Evolutionary conservation across 2,113 vertebrate genomes (phyloP), one percentile per base, ranked within the genome.

Genomic region (Neodontobutis hainanensis): DNA sequence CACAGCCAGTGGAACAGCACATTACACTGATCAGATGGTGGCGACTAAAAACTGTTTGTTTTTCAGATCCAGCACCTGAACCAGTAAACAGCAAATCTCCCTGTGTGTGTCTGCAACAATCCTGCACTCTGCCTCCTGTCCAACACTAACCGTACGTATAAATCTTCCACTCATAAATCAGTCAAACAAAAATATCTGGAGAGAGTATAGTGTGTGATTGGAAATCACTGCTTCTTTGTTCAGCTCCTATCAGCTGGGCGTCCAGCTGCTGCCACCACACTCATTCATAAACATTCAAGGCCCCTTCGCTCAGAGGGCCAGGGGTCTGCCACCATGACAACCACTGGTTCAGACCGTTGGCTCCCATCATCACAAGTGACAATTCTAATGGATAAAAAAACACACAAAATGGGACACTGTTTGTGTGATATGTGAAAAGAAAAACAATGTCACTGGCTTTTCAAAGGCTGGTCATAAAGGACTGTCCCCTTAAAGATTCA

Each of bases 21-120:
- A 59, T 27, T 16, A n/a, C 38, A 19, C 12, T n/a, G 64, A 73
- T 73, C 82, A 86, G 81, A 80, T 63, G 84, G 77, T 66, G 77
- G 80, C 80, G 67, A 84, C 81, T 78, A 64, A 75, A 80, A 81
- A 80, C 77, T 77, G 85, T 79, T 77, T 84, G 73, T 77, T 83
- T 84, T 79, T 67, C 80, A 87, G 85, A 76, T 68, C 71, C 70
- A 82, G 82, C 82, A 91, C 81, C 83, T 82, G 78, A 88, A 67
- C 67, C 68, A 64, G 65, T 76, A 72, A 81, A 82, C 69, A 68
- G 35, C 51, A 72, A 67, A 66, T 70, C 68, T 27, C 0, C 42
- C 3, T 27, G 19, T 27, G 19, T 1, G 43, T 36, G 62, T 61
- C 34, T 15, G 56, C 49, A 50, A 8, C 9, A n/a, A 51, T 45